These are phyloP conservation scores for Pollenia labialis DNA, from an alignment of 2,888 invertebrate genomes.

Conservation along the genomic window DNA sequence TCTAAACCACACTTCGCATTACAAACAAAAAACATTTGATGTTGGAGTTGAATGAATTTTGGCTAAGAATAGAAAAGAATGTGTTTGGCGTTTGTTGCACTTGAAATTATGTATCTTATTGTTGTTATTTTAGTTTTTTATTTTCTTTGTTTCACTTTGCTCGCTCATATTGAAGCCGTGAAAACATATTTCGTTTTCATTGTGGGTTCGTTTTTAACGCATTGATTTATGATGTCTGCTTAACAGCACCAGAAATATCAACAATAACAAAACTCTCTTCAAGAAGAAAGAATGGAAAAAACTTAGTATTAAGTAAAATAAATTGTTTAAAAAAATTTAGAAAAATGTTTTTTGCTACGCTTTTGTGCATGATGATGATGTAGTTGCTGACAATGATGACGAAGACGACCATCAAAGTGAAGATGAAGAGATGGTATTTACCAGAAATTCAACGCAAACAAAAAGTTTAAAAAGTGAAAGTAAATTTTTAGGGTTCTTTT, in stretches of 20 bases:
- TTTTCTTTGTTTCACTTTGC: constrained; percentile 61
- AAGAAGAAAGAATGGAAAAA: constrained; percentile 11
- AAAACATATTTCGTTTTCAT: constrained; percentile 55
- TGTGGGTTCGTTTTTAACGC: constrained; percentile 53
- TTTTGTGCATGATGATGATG: constrained; percentile 24
- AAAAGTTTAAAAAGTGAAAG: constrained; percentile 68
- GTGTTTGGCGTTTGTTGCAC: constrained; percentile 59
- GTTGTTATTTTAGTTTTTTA: constrained; percentile 13
- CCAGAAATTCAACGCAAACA: constrained; percentile 22
- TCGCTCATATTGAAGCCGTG: constrained; percentile 58
- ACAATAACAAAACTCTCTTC: constrained; percentile 30
- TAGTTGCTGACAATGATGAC: constrained; percentile 41
- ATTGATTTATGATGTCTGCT: constrained; percentile 81
- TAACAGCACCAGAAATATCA: constrained; percentile 69
- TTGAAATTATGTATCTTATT: constrained; percentile 48
- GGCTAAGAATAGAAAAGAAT: constrained; percentile 9
- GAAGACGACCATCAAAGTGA: constrained; percentile 17
- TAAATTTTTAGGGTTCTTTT: constrained; percentile 59
- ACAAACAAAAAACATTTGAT: constrained; percentile 23
- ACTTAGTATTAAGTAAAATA: constrained; percentile 53
- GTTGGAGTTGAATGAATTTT: constrained; percentile 44
- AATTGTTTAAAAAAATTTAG: constrained; percentile 48
- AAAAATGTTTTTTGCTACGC: constrained; percentile 26
- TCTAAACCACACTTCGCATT: not conserved
- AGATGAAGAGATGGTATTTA: constrained; percentile 44